Base-by-base conservation (phyloP, 2,113 vertebrate genomes). In the Bubo blakistoni region DNA sequence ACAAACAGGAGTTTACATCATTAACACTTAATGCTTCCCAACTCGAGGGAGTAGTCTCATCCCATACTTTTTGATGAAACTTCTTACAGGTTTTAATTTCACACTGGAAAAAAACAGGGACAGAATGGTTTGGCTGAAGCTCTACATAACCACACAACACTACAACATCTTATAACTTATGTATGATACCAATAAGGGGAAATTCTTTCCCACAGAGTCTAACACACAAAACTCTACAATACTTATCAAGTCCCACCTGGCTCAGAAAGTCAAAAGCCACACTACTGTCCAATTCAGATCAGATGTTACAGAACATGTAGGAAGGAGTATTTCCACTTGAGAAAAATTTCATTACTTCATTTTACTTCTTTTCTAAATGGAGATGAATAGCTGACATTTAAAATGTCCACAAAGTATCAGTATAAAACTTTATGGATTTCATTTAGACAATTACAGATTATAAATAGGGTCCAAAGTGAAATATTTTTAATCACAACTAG, bases 151-250 rank as follows among this genome's bases (percentile, higher is more conserved):
- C 62, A 42, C 22, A 21, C 5, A 65, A 12, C 59, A 17, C 16
- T 55, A 17, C 11, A 19, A 10, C 3, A 5, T 22, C 40, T 27
- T n/a, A 3, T 19, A 25, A 40, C 6, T 49, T 34, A 32, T 1
- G 8, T 17, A 17, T 0, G 0, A 32, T 13, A 40, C 11, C 34
- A 16, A 3, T 17, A 15, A 11, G 9, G 20, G 6, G 11, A 49
- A 69, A 49, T 7, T 51, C n/a, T 55, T 32, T 70, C n/a, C 38
- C 21, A 19, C 20, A 19, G 18, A 34, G 24, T 36, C 44, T 63
- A 46, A 36, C 19, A 22, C 1, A 27, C 4, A 16, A 26, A 81
- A 63, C 13, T 11, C 12, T 16, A 34, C 13, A 30, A 15, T 13
- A 38, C 19, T 55, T n/a, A 19, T 0, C 12, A 34, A 16, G 22